Conservation (phyloP, 2,888 invertebrate genomes). For the Galeruca laticollis region DNA sequence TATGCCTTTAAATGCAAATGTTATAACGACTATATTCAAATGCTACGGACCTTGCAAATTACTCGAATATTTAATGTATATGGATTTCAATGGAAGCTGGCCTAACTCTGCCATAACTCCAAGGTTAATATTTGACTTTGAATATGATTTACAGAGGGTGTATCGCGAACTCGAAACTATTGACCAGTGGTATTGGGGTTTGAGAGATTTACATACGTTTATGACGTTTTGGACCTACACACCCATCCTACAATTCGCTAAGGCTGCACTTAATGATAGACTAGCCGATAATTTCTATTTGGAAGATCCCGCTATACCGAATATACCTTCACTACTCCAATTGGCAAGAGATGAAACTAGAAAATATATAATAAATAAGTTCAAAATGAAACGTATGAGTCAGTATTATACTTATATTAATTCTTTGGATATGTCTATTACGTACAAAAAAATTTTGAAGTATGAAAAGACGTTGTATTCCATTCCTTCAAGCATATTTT, state of each 20-base stretch:
- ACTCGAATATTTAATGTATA: slow-evolving; percentile 45
- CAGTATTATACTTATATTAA: slow-evolving; percentile 50
- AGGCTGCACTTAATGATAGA: background rate
- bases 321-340: slow-evolving; percentile 53
- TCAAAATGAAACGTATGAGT: slow-evolving; percentile 41
- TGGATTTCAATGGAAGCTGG: slow-evolving; percentile 41
- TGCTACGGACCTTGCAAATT: slow-evolving; percentile 45
- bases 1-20: slow-evolving; percentile 31
- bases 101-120: slow-evolving; percentile 23
- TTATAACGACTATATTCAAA: slow-evolving; percentile 38
- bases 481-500: background rate
- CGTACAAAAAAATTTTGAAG: slow-evolving; percentile 51
- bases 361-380: slow-evolving; percentile 45
- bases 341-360: slow-evolving; percentile 51
- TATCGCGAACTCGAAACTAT: slow-evolving; percentile 3
- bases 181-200: background rate
- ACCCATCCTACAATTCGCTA: background rate
- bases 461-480: slow-evolving; percentile 51
- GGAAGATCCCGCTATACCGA: slow-evolving; percentile 19
- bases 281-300: background rate
- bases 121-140: slow-evolving; percentile 40
- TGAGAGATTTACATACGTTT: background rate
- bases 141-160: slow-evolving; percentile 23
- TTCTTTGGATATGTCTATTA: slow-evolving; percentile 44
- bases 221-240: background rate